Conservation (phyloP, 1,140 invertebrate genomes). For the Aphis gossypii region DNA sequence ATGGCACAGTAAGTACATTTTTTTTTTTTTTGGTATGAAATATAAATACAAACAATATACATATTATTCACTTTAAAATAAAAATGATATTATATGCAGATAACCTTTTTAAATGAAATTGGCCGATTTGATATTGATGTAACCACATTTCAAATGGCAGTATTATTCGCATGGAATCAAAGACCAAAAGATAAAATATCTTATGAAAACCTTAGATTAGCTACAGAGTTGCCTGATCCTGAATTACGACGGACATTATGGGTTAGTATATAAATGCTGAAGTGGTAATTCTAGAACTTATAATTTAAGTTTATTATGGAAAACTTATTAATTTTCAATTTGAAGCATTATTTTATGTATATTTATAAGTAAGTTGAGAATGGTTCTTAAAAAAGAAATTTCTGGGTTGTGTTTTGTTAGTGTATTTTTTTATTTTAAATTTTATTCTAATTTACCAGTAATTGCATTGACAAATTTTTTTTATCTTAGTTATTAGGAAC, state of each 20-base stretch:
- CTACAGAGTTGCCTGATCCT: constrained; percentile 95
- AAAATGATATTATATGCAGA: constrained; percentile 60
- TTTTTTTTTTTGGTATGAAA: neutral
- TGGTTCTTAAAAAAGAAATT: no score
- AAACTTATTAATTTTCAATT: neutral
- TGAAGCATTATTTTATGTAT: neutral
- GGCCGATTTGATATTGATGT: constrained; percentile 98
- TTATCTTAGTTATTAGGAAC: neutral
- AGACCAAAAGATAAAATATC: constrained; percentile 88
- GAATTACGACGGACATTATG: constrained; percentile 96
- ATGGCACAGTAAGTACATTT: constrained; percentile 74
- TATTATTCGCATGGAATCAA: constrained; percentile 99
- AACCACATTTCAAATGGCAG: constrained; percentile 99
- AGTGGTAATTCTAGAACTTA: neutral
- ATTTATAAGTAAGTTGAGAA: neutral
- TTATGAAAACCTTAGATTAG: constrained; percentile 93
- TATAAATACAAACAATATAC: neutral
- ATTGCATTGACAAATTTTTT: neutral
- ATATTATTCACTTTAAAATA: neutral
- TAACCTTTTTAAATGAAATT: constrained; percentile 90
- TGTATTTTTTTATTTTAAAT: neutral
- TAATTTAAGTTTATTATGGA: neutral
- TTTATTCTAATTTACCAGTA: neutral
- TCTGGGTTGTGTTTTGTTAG: neutral
- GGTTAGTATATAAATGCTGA: constrained; percentile 63